Evolutionary conservation across 2,797 vertebrate species (phyloP).

Genomic region (Lacerta bilineata): DNA sequence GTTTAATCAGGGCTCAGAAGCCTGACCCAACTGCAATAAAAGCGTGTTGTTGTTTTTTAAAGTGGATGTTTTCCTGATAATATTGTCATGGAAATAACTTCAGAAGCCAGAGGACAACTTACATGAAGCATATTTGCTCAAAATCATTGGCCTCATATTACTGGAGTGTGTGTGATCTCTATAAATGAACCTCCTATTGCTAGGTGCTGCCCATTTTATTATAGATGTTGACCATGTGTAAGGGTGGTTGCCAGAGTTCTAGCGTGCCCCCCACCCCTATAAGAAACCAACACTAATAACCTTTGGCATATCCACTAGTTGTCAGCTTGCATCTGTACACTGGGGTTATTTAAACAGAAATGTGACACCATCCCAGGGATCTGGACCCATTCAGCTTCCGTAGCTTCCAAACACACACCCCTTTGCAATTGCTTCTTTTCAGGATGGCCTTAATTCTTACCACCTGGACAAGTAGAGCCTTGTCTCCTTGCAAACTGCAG

Average conservation of each 20-base stretch:
- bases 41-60: too few relatives aligned
- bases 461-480: slow-evolving; percentile 58
- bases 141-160: background rate
- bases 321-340: too few relatives aligned
- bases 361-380: background rate
- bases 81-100: background rate
- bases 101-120: background rate
- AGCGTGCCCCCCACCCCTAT: too few relatives aligned
- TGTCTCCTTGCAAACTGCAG: slow-evolving; percentile 53
- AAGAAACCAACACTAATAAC: background rate
- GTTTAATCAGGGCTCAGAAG: background rate
- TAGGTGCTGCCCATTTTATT: background rate
- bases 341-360: background rate
- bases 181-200: background rate
- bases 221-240: background rate
- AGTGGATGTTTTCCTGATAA: background rate
- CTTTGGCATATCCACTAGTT: background rate
- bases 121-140: background rate
- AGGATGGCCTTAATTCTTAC: slow-evolving; percentile 32
- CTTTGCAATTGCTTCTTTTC: slow-evolving; percentile 2
- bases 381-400: background rate
- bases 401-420: too few relatives aligned
- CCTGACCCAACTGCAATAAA: background rate
- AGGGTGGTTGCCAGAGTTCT: background rate
- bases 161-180: too few relatives aligned